Conservation (phyloP, 2,888 invertebrate species). For the Aphidoletes aphidimyza region DNA sequence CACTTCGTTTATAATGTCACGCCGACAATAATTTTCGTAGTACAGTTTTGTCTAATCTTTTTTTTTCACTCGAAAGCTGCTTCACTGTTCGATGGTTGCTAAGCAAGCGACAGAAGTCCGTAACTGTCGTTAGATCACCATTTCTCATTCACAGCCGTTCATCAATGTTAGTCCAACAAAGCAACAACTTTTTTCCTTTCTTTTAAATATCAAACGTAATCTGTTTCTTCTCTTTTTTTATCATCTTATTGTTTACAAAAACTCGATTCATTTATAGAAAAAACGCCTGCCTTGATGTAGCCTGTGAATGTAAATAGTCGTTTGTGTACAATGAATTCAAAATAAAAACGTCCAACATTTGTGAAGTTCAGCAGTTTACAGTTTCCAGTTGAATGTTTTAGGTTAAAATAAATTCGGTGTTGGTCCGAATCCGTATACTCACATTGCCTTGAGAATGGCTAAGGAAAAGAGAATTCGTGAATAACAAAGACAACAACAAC, state of each 20-base stretch:
- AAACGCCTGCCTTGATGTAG: background rate
- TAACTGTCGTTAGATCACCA: background rate
- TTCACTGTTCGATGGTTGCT: background rate
- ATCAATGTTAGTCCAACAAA: background rate
- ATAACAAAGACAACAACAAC: background rate
- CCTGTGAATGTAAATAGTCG: background rate
- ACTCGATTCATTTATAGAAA: background rate
- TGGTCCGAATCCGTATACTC: background rate
- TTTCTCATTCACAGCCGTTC: background rate
- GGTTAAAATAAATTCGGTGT: conserved; percentile 21
- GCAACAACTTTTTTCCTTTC: background rate
- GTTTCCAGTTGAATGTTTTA: background rate
- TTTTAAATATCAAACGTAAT: conserved; percentile 31
- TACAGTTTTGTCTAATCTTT: conserved; percentile 9
- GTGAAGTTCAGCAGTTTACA: conserved; percentile 33
- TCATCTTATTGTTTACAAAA: conserved; percentile 6
- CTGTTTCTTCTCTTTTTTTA: conserved; percentile 1
- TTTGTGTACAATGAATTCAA: background rate
- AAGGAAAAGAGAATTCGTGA: background rate
- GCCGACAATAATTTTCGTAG: background rate
- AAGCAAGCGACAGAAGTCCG: background rate
- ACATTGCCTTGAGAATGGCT: background rate
- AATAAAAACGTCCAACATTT: background rate
- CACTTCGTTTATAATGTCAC: background rate
- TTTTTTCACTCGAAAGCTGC: background rate